Base-by-base conservation (phyloP, 2,797 vertebrate species). In the Chromis chromis region DNA sequence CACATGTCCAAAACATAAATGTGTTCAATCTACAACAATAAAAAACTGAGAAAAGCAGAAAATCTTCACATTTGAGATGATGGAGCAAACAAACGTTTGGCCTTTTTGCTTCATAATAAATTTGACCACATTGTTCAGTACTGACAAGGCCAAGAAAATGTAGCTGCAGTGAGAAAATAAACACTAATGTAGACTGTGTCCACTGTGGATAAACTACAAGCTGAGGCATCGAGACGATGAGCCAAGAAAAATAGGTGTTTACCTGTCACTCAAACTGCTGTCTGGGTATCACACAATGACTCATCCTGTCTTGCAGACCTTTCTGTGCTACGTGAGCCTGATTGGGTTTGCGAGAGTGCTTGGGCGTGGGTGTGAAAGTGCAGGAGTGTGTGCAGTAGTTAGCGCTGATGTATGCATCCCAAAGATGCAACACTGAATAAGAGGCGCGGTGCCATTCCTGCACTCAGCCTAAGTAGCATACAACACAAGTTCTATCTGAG, bases 221-320 rank as follows among this genome's bases (percentile, higher is more conserved):
- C 6, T 9, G 11, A 56, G 42, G 28, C 57, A 42, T 31, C 3
- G 7, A 4, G 39, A 21, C 52, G 63, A 60, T 4, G 6, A 46
- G 36, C 17, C 66, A 46, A 7, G 22, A 28, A 40, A 64, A 63
- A 68, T 12, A 36, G 25, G 57, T 28, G 58, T 8, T 58, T 5
- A 44, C 65, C 44, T 56, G 59, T 79, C 81, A 71, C n/a, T 65
- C 67, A 65, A 17, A 27, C 70, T 55, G 44, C 50, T n/a, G 59
- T 17, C 63, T 69, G 57, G 9, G 55, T 62, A 76, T 78, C 58
- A 69, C 60, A 5, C 60, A 76, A 76, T 86, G 76, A 86, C 31
- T 84, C 83, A 86, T 61, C 27, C 48, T 17, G 66, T 52, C 79
- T 67, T 27, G 0, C 68, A 56, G 67, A 39, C 39, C 31, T 21